These are phyloP conservation scores for Ophion slaviceki DNA, from an alignment of 2,888 invertebrate genomes.

Conservation along the genomic window DNA sequence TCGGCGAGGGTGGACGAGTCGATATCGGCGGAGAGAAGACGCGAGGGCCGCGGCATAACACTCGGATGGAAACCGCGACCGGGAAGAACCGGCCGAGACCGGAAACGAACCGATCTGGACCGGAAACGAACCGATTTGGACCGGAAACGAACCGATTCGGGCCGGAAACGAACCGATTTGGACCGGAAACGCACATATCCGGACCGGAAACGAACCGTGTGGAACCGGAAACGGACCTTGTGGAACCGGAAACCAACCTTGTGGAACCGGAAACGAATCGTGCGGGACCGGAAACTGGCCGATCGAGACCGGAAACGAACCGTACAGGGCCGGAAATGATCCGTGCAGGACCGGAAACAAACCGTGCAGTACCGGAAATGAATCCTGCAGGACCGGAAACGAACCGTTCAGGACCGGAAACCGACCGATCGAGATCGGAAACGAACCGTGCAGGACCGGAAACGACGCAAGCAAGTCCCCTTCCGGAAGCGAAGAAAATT, in stretches of 20 bases:
- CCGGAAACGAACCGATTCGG: background rate
- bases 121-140: background rate
- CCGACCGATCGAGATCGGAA: background rate
- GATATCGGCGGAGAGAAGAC: slow-evolving; percentile 32
- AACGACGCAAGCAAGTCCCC: background rate
- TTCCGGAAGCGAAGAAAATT: background rate
- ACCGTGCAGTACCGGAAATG: background rate
- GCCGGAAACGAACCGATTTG: slow-evolving; percentile 18
- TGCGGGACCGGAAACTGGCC: too few relatives aligned
- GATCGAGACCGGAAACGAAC: background rate
- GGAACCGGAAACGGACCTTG: too few relatives aligned
- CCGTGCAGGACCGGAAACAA: background rate
- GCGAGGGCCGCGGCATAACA: background rate
- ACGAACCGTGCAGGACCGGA: background rate
- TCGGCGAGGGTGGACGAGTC: slow-evolving; percentile 76
- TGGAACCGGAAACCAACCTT: too few relatives aligned
- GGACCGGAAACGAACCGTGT: too few relatives aligned
- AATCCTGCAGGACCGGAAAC: background rate
- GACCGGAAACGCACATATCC: background rate
- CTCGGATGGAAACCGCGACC: background rate
- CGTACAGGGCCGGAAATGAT: background rate
- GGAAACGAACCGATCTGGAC: slow-evolving; percentile 22
- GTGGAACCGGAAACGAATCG: too few relatives aligned
- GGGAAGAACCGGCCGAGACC: background rate
- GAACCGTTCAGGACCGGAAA: background rate